These are phyloP conservation scores for Tigriopus japonicus DNA, from an alignment of 1,140 invertebrate species.

Conservation along the genomic window DNA sequence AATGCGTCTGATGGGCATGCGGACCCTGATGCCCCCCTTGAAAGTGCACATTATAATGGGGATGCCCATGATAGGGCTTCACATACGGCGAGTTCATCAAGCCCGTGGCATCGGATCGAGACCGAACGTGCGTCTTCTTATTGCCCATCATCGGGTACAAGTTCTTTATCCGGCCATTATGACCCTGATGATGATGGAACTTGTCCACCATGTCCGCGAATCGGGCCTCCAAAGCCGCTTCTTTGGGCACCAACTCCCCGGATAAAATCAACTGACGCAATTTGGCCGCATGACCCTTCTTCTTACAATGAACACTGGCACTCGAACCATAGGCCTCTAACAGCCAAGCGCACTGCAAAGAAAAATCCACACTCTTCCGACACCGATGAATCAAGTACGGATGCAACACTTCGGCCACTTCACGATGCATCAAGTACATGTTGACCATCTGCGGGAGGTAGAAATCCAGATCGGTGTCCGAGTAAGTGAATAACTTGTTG, in stretches of 20 bases:
- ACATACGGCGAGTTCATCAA: conserved; percentile 15
- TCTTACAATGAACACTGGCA: conserved; percentile 43
- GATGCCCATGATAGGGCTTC: background rate
- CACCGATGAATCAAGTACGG: conserved; percentile 85
- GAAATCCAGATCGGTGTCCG: conserved; percentile 77
- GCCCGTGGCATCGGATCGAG: conserved; percentile 72
- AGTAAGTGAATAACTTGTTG: conserved; percentile 53
- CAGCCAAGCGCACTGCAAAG: conserved; percentile 83
- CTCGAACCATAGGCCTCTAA: conserved; percentile 80
- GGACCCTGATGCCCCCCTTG: background rate
- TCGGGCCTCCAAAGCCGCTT: background rate
- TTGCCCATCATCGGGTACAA: background rate
- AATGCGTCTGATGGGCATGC: background rate
- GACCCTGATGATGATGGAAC: background rate
- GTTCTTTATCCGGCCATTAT: background rate
- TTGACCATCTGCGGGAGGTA: conserved; percentile 92
- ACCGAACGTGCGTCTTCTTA: conserved; percentile 57
- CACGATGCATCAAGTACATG: conserved; percentile 95
- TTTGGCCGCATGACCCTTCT: conserved; percentile 67
- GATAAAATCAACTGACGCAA: conserved; percentile 68
- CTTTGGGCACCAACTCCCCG: conserved; percentile 41
- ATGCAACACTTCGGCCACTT: conserved; percentile 82
- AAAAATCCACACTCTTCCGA: conserved; percentile 81
- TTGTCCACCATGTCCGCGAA: background rate
- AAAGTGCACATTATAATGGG: background rate